Evolutionary conservation across 2,888 invertebrate genomes (phyloP).

Genomic region (Melipona bicolor): DNA sequence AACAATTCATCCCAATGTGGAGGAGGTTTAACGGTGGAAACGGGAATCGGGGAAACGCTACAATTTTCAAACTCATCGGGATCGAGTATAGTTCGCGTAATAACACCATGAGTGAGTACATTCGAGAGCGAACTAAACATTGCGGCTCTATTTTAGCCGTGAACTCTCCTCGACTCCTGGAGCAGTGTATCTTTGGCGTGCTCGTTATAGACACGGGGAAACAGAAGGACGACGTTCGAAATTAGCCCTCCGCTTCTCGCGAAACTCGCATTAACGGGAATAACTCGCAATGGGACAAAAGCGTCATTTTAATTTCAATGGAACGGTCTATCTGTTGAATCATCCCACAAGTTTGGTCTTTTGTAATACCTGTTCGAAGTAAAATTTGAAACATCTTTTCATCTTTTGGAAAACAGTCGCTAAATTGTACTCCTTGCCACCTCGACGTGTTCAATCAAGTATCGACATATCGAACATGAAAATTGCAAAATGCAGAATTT

Average conservation of each 20-base stretch:
- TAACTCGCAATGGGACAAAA: background rate
- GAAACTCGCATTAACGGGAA: background rate
- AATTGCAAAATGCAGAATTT: no score
- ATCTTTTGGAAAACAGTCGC: no score
- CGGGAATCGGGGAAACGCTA: background rate
- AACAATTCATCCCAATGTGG: background rate
- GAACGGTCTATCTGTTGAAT: background rate
- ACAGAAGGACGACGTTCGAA: background rate
- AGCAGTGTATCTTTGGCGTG: background rate
- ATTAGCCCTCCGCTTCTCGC: background rate
- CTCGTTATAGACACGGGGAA: background rate
- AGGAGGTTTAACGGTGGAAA: background rate
- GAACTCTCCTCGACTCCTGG: background rate
- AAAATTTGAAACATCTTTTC: no score
- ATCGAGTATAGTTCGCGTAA: background rate
- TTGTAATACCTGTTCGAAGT: no score
- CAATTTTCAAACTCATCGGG: background rate
- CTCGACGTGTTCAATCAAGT: no score
- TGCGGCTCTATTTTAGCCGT: background rate
- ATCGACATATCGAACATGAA: no score
- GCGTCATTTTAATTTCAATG: background rate
- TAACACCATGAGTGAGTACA: background rate
- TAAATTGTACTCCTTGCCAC: no score
- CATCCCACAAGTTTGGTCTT: no score
- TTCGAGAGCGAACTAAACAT: background rate